Evolutionary conservation across 2,888 invertebrate genomes (phyloP).

Genomic region (Dolomedes plantarius): DNA sequence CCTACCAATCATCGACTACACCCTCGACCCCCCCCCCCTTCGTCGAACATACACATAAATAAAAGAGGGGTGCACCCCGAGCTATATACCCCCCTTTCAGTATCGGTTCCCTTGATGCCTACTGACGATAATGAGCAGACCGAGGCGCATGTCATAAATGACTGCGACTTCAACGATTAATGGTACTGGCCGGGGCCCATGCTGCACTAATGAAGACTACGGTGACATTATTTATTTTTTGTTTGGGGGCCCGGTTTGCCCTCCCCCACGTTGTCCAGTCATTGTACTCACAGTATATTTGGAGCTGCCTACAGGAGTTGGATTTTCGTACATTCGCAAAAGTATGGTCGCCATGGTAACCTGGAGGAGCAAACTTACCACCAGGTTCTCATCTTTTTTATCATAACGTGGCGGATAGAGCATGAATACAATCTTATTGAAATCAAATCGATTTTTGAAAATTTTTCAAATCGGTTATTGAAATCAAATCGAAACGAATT

Average conservation of each 20-base stretch:
- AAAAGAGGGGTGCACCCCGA: conserved; percentile 49
- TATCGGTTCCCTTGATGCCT: conserved; percentile 53
- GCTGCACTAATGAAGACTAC: conserved; percentile 66
- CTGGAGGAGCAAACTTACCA: too few relatives aligned
- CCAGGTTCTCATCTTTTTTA: too few relatives aligned
- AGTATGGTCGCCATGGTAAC: too few relatives aligned
- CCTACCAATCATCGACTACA: conserved; percentile 19
- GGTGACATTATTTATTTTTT: conserved; percentile 63
- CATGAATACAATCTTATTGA: too few relatives aligned
- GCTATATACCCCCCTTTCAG: conserved; percentile 37
- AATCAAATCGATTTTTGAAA: too few relatives aligned
- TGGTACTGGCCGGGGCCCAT: conserved; percentile 46
- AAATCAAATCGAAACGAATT: too few relatives aligned
- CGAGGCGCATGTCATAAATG: conserved; percentile 68
- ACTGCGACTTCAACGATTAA: conserved; percentile 71
- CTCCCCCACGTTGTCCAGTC: background rate
- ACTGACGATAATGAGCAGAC: conserved; percentile 56
- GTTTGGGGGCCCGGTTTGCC: conserved; percentile 13
- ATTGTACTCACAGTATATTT: background rate
- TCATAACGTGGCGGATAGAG: too few relatives aligned
- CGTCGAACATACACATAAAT: conserved; percentile 55
- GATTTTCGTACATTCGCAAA: too few relatives aligned
- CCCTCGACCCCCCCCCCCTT: conserved; percentile 6
- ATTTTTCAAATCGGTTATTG: too few relatives aligned
- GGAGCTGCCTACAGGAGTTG: too few relatives aligned